A percentile compares a stretch with the other conserved stretches of the same genome.
These are phyloP conservation scores for Dinocampus coccinellae DNA, from an alignment of 2,888 invertebrate species.

Conservation along the genomic window DNA sequence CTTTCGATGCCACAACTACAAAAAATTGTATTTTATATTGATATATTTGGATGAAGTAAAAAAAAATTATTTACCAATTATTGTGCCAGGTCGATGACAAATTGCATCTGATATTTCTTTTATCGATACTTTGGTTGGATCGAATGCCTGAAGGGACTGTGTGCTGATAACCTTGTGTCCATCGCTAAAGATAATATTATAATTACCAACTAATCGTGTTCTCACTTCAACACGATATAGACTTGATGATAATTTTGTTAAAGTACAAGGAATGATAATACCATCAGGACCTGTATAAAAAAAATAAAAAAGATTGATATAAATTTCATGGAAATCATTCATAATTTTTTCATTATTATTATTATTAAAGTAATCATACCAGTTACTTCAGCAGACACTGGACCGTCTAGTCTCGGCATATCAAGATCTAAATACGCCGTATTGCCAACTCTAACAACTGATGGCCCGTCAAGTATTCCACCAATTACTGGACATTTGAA, in stretches of 20 bases:
- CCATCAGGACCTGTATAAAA: slow-evolving; percentile 68
- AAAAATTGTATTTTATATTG: slow-evolving; percentile 20
- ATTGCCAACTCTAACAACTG: slow-evolving; percentile 64
- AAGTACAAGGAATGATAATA: slow-evolving; percentile 68
- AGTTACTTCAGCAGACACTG: slow-evolving; percentile 69
- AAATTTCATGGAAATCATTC: neutral
- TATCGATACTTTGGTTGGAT: slow-evolving; percentile 80
- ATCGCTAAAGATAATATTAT: slow-evolving; percentile 78
- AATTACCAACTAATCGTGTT: slow-evolving; percentile 81
- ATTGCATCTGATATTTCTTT: slow-evolving; percentile 82
- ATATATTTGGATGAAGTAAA: neutral
- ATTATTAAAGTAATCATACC: too few species aligned
- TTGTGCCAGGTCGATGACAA: slow-evolving; percentile 85
- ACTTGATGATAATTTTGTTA: slow-evolving; percentile 76
- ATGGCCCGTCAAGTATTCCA: slow-evolving; percentile 62
- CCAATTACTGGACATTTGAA: slow-evolving; percentile 82
- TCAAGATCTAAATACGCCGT: slow-evolving; percentile 68
- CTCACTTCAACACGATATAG: slow-evolving; percentile 80
- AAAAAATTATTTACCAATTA: slow-evolving; percentile 74
- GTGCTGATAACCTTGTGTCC: slow-evolving; percentile 74
- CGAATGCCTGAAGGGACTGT: slow-evolving; percentile 80
- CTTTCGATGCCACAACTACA: slow-evolving; percentile 76
- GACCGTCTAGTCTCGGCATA: slow-evolving; percentile 67
- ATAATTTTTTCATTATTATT: slow-evolving; percentile 58
- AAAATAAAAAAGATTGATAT: slow-evolving; percentile 52